Evolutionary conservation across 1,140 invertebrate genomes (phyloP).

Genomic region (Notospermus geniculatus): DNA sequence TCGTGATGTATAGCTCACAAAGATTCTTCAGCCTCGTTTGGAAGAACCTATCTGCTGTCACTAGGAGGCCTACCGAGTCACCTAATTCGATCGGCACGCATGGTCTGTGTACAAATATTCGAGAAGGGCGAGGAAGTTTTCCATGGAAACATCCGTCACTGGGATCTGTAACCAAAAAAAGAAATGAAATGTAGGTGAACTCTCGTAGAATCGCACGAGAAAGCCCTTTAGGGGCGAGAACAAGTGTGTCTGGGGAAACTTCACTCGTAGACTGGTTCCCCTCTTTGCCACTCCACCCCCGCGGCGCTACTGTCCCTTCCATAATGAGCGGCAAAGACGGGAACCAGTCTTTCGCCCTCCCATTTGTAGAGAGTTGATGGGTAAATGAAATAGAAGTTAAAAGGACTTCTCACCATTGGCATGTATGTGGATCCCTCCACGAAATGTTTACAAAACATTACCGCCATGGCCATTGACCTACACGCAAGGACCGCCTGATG

Average conservation of each 20-base stretch:
- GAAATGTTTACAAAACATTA: conserved; percentile 46
- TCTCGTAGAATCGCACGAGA: too few species aligned
- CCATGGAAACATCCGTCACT: conserved; percentile 29
- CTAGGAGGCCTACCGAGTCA: conserved; percentile 38
- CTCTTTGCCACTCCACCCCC: too few species aligned
- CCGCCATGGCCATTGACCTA: conserved; percentile 42
- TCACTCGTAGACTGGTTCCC: too few species aligned
- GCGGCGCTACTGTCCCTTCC: too few species aligned
- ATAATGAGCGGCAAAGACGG: too few species aligned
- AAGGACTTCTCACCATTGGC: too few species aligned
- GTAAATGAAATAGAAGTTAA: too few species aligned
- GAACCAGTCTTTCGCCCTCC: too few species aligned
- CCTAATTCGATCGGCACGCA: conserved; percentile 42
- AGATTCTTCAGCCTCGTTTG: conserved; percentile 36
- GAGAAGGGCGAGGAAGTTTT: conserved; percentile 41
- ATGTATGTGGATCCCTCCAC: conserved; percentile 22
- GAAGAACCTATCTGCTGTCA: conserved; percentile 42
- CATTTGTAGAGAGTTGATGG: too few species aligned
- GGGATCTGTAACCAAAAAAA: conserved; percentile 33
- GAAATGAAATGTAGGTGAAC: too few species aligned
- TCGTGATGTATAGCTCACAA: conserved; percentile 48
- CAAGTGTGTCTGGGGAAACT: too few species aligned
- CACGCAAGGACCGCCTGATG: conserved; percentile 35
- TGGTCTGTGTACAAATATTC: conserved; percentile 52
- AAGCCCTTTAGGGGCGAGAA: too few species aligned